These are phyloP conservation scores for Lasioglossum leucozonium DNA, from an alignment of 2,888 invertebrate genomes.

Conservation along the genomic window DNA sequence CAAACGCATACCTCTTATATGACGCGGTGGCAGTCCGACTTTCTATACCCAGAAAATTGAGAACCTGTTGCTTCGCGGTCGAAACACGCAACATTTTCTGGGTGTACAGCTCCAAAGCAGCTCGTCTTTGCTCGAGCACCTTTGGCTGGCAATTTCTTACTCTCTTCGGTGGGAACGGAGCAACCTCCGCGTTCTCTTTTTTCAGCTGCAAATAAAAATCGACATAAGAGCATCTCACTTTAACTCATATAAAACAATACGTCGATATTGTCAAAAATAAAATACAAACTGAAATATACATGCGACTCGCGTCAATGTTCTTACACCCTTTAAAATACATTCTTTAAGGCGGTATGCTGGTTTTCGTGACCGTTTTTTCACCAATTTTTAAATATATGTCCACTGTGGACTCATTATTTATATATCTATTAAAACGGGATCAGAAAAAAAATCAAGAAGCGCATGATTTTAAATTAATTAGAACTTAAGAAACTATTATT, in stretches of 20 bases:
- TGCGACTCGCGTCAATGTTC: not conserved
- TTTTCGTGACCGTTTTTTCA: no score
- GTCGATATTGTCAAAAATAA: not conserved
- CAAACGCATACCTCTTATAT: slow-evolving; percentile 73
- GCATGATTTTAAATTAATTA: no score
- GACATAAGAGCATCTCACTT: not conserved
- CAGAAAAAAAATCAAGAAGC: no score
- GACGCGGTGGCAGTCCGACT: slow-evolving; percentile 65
- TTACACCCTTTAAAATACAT: no score
- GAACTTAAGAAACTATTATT: no score
- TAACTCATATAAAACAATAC: not conserved
- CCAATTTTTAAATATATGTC: no score
- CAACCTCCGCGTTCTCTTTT: slow-evolving; percentile 85
- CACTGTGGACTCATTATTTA: no score
- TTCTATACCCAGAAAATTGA: slow-evolving; percentile 84
- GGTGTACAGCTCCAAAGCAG: slow-evolving; percentile 86
- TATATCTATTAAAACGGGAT: no score
- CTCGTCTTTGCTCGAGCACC: slow-evolving; percentile 86
- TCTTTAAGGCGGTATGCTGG: no score
- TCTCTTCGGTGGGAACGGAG: slow-evolving; percentile 87
- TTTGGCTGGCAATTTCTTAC: slow-evolving; percentile 86
- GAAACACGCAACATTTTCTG: slow-evolving; percentile 85
- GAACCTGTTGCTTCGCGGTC: slow-evolving; percentile 84
- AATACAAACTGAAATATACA: not conserved
- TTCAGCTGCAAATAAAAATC: slow-evolving; percentile 82